phyloP scores from a whole-genome alignment of 2,113 vertebrate genomes.

The Sialia sialis region DNA sequence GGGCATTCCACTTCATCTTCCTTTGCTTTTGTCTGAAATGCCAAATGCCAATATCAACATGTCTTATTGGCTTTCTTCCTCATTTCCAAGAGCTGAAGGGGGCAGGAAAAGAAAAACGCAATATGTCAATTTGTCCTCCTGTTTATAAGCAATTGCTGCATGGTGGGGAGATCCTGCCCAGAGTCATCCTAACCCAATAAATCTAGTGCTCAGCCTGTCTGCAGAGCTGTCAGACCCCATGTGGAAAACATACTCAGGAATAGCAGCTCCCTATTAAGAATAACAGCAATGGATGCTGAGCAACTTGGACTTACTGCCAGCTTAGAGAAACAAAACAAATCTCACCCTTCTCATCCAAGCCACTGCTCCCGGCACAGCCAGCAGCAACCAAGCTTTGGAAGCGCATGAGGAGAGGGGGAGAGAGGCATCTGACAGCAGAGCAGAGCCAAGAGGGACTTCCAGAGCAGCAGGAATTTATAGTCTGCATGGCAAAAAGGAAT shows the following conservation, averaged over 20 bases:
- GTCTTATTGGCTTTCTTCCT: background rate
- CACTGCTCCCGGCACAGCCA: accelerated
- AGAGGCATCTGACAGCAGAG: background rate
- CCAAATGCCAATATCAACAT: background rate
- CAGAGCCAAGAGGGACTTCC: background rate
- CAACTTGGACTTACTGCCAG: background rate
- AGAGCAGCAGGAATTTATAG: background rate
- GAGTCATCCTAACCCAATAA: background rate
- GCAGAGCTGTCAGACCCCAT: background rate
- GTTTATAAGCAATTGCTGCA: background rate
- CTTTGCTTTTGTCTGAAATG: background rate
- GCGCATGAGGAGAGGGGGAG: background rate
- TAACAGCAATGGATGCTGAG: background rate
- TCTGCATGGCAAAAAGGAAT: background rate
- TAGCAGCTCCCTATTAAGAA: background rate
- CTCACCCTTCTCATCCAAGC: background rate
- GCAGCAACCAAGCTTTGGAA: background rate
- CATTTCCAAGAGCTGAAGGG: background rate
- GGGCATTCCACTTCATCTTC: background rate
- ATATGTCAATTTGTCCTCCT: background rate
- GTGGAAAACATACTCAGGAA: background rate
- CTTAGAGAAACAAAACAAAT: background rate
- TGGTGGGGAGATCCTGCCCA: accelerated
- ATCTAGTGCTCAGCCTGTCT: background rate
- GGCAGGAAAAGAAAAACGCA: background rate